Conservation (phyloP, 2,797 vertebrate species). For the Chaunax sp. region DNA sequence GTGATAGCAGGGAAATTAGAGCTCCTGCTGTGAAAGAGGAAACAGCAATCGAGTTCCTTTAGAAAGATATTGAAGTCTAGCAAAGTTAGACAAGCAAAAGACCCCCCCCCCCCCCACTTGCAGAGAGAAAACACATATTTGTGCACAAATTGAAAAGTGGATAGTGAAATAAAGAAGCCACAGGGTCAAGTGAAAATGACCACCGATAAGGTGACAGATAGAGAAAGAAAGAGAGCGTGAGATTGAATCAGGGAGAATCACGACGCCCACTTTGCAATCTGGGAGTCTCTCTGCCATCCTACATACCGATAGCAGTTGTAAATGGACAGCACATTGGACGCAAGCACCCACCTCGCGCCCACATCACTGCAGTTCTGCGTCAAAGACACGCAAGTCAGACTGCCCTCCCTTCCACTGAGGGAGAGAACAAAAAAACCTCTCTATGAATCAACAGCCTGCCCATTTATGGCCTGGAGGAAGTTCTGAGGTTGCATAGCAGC, state of each 20-base stretch:
- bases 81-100: slow-evolving; percentile 13
- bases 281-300: slow-evolving; percentile 69
- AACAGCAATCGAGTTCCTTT: slow-evolving; percentile 4
- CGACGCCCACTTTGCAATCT: slow-evolving; percentile 81
- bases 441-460: slow-evolving; percentile 78
- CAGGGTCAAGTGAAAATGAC: slow-evolving; percentile 30
- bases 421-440: slow-evolving; percentile 46
- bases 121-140: slow-evolving; percentile 19
- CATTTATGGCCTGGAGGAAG: slow-evolving; percentile 81
- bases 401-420: slow-evolving; percentile 68
- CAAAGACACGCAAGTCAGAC: slow-evolving; percentile 78
- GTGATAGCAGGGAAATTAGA: too few species aligned
- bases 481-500: slow-evolving; percentile 76
- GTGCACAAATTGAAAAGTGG: slow-evolving; percentile 25
- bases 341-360: slow-evolving; percentile 77
- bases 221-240: slow-evolving; percentile 10
- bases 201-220: slow-evolving; percentile 39
- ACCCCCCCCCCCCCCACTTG: background rate
- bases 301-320: slow-evolving; percentile 64
- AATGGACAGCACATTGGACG: slow-evolving; percentile 64
- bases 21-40: background rate
- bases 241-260: slow-evolving; percentile 71
- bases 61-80: background rate
- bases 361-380: slow-evolving; percentile 81
- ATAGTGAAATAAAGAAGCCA: slow-evolving; percentile 32